Evolutionary conservation across 2,113 vertebrate genomes (phyloP), one percentile per base, ranked within the genome.

Genomic region (Psettodes erumei): DNA sequence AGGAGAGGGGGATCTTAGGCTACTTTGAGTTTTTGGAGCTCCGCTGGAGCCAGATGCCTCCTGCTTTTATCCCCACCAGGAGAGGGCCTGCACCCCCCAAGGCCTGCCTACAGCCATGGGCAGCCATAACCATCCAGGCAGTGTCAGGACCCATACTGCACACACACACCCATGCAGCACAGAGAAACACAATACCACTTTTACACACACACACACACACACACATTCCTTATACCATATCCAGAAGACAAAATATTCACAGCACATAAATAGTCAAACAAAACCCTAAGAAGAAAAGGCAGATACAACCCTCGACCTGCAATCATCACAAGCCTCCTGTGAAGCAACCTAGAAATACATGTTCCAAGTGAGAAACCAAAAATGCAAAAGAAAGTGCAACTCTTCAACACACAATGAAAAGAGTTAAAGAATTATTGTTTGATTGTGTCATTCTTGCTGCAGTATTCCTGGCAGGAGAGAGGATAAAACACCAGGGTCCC

Each of bases 41-140:
- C 95, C 85, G 93, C 95, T 94, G 94, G 95, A 98, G 96, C 95
- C 96, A 99, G 96, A 97, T 98, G 96, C 96, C 95, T 94, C 82
- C 94, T 92, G 87, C 95, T 97, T 97, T 98, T 96, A 98, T 97
- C 96, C 95, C 85, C 93, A 90, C 94, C 95, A 96, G 95, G 95
- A 95, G 94, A 94, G 95, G 93, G 94, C 92, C 95, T 94, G 94
- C 79, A 94, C 88, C 95, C 95, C 95, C 77, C 95, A 95, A 94
- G 94, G 94, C 95, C 95, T 94, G 95, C 90, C 88, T 81, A 86
- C 77, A 95, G 95, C 95, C 95, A 96, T 94, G 89, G 95, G 96
- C 95, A 91, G 82, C 91, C 85, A 77, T 60, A 89, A 86, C 79
- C 83, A 90, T 84, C 68, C 77, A 88, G 84, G 82, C 84, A 79